phyloP scores from a whole-genome alignment of 2,888 invertebrate genomes.

The Pandemis cinnamomeana region DNA sequence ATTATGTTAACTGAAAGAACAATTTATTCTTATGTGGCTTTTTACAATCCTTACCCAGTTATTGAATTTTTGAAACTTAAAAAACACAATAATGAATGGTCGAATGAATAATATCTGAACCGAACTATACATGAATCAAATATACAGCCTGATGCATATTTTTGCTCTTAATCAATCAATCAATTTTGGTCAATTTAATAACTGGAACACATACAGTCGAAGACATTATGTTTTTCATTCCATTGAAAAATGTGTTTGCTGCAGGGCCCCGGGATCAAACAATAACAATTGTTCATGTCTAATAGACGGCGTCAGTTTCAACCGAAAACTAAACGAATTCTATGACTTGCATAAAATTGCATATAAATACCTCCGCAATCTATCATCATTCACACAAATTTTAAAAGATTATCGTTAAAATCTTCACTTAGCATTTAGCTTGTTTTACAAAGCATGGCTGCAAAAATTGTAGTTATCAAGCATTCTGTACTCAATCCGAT shows the following conservation, averaged over 20 bases:
- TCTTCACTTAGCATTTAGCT: neutral
- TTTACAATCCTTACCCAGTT: too few species aligned
- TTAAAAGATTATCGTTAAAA: neutral
- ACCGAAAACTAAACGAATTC: neutral
- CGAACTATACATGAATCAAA: too few species aligned
- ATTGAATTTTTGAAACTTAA: too few species aligned
- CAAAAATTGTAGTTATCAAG: neutral
- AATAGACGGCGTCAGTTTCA: neutral
- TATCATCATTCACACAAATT: neutral
- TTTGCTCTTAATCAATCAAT: too few species aligned
- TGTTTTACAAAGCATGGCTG: neutral
- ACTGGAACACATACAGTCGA: too few species aligned
- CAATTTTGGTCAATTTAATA: too few species aligned
- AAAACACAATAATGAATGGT: too few species aligned
- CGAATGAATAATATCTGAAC: too few species aligned
- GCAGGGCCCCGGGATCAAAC: neutral
- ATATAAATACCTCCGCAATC: neutral
- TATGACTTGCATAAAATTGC: neutral
- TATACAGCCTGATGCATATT: too few species aligned
- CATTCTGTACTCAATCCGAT: neutral
- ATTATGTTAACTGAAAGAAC: too few species aligned
- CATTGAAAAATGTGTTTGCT: neutral
- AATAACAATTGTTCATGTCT: neutral
- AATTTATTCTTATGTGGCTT: too few species aligned
- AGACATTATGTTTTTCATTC: neutral